These are phyloP conservation scores for Apogon talboti DNA, from an alignment of 2,797 vertebrate species.

Conservation along the genomic window DNA sequence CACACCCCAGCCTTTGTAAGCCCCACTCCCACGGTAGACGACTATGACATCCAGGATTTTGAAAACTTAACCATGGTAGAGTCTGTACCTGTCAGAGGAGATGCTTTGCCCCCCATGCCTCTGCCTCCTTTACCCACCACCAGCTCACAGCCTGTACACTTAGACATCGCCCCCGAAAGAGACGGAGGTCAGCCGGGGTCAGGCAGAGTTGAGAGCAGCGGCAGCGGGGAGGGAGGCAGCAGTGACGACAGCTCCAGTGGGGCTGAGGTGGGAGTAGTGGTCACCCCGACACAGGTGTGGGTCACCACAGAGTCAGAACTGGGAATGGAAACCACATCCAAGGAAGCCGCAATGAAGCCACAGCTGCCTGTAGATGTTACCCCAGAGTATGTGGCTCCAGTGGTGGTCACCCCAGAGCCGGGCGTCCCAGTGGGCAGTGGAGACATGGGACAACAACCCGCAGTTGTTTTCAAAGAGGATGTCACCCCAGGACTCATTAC, in stretches of 20 bases:
- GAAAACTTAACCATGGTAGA: not conserved
- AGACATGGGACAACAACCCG: conserved; percentile 35
- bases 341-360: not conserved
- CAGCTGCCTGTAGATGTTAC: not conserved
- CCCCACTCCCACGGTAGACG: not conserved
- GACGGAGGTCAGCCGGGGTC: conserved; percentile 8
- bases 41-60: conserved; percentile 21
- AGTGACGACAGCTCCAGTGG: conserved; percentile 2
- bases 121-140: conserved; percentile 57
- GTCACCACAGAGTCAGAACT: not conserved
- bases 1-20: not conserved
- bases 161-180: conserved; percentile 54
- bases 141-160: not conserved
- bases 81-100: conserved; percentile 23
- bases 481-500: conserved; percentile 17
- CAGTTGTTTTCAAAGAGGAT: conserved; percentile 77
- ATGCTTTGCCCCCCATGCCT: conserved; percentile 6
- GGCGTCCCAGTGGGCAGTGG: not conserved
- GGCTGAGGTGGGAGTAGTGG: not conserved
- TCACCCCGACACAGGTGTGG: conserved; percentile 8
- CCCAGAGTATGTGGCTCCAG: not conserved
- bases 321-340: not conserved
- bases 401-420: conserved; percentile 3
- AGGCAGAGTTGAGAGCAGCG: conserved; percentile 4
- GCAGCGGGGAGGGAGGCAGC: conserved; percentile 35